Evolutionary conservation across 2,113 vertebrate genomes (phyloP).

Genomic region (Oncorhynchus gorbuscha): DNA sequence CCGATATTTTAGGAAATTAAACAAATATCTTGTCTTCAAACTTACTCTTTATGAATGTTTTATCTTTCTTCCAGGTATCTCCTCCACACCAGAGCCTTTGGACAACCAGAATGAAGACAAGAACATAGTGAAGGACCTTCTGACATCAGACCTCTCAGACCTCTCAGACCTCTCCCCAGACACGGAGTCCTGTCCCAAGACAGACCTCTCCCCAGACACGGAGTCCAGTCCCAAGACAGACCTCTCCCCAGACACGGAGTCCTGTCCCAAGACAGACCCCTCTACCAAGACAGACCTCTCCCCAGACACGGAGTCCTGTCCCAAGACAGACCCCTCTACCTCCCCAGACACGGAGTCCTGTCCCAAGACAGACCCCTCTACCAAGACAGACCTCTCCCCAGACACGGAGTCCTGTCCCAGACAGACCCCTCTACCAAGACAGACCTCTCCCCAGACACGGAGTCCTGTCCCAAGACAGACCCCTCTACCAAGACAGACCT

Average conservation of each 20-base stretch:
- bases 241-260: too few species aligned
- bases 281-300: background rate
- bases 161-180: slow-evolving; percentile 69
- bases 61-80: slow-evolving; percentile 56
- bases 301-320: too few species aligned
- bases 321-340: background rate
- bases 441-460: too few species aligned
- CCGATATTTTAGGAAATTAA: background rate
- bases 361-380: slow-evolving; percentile 40
- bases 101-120: slow-evolving; percentile 60
- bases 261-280: slow-evolving; percentile 46
- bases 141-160: slow-evolving; percentile 69
- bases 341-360: too few species aligned
- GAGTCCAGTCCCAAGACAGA: background rate
- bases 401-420: too few species aligned
- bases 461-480: too few species aligned
- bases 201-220: slow-evolving; percentile 36
- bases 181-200: slow-evolving; percentile 60
- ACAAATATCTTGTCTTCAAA: too few species aligned
- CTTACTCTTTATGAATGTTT: slow-evolving; percentile 6
- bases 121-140: slow-evolving; percentile 48
- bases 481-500: too few species aligned
- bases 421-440: slow-evolving; percentile 31
- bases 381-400: slow-evolving; percentile 37
- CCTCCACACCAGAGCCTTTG: slow-evolving; percentile 54